Evolutionary conservation across 2,113 vertebrate genomes (phyloP), one percentile per base, ranked within the genome.

Genomic region (Oophaga pumilio): DNA sequence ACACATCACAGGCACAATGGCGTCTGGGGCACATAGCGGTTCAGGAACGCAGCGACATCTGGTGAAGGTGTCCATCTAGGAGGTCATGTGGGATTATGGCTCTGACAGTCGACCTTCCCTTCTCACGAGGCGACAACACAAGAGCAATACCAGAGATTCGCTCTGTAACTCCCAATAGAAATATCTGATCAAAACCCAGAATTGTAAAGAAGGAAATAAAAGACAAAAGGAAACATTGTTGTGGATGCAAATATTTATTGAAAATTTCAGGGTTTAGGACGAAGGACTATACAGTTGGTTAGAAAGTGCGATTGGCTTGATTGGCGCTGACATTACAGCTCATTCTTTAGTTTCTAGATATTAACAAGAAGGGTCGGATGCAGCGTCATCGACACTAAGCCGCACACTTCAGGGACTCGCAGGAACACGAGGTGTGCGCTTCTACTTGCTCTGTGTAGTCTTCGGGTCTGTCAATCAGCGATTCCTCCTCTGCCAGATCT

Each of bases 181-280:
- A 24, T 66, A n/a, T 68, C 13, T 13, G 0, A 24, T 3, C 11
- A 56, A 3, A 56, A 9, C 53, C 12, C 53, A 11, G 12, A 56
- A 56, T 56, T 56, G 9, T 56, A 56, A 56, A 56, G 12, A 13
- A 12, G 4, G 0, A 28, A 14, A 71, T 17, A 33, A 28, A 73
- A 73, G 9, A 50, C 28, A 50, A 28, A 73, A 52, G 49, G 12
- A 49, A 10, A 49, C 1, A 14, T 33, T 22, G 15, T 78, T 60
- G 60, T 91, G 76, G 1, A 76, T 64, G 1, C 6, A 87, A 87
- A 87, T 88, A 68, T 88, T 88, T 88, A 88, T 88, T 88, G 57
- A 84, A 64, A 62, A 87, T 82, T 87, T 69, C 49, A 76, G n/a
- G 17, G 86, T 59, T 79, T 43, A 80, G 50, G 80, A 79, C 8